Base-by-base conservation (phyloP, 2,888 invertebrate genomes). In the Hyppa rectilinea region DNA sequence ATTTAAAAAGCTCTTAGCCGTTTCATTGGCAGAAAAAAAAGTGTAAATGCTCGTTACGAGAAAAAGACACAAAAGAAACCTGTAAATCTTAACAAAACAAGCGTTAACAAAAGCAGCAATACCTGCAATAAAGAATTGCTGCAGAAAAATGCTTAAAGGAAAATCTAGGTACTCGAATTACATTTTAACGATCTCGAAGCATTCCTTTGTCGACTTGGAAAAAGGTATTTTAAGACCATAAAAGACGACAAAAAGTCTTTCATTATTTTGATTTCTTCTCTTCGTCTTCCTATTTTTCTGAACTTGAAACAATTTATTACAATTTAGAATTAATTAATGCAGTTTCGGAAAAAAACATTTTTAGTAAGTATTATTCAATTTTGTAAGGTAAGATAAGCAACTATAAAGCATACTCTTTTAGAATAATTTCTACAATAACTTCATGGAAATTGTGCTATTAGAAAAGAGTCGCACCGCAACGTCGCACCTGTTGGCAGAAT, bases 111-210 rank as follows among this genome's bases (percentile, higher is more conserved):
- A n/a, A 43, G 38, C 29, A 43, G 20, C 31, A 14, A 40, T 31
- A 31, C 4, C 56, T 40, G 38, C 12, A 40, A 10, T 17, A 43
- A 45, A 56, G 14, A n/a, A 23, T 17, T 29, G n/a, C 26, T 43
- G n/a, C n/a, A 12, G 76, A 38, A 31, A n/a, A 12, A 17, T n/a
- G 17, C 29, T 23, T 4, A 38, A 45, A 73, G 31, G 20, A 34
- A 52, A 52, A 34, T 2, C 43, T 58, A 60, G 17, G 29, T 40
- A 34, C 31, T 50, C 45, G 34, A 29, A 45, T 31, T 52, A 67
- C 43, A 45, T 43, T 66, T 66, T 56, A 66, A 75, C 45, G 49
- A 65, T 50, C 9, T 6, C n/a, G 5, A 38, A 58, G 26, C 17
- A 29, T 17, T 58, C 4, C 29, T 58, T 58, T 17, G 43, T 23